Conservation (phyloP, 2,113 vertebrate species). For the Euleptes europaea region DNA sequence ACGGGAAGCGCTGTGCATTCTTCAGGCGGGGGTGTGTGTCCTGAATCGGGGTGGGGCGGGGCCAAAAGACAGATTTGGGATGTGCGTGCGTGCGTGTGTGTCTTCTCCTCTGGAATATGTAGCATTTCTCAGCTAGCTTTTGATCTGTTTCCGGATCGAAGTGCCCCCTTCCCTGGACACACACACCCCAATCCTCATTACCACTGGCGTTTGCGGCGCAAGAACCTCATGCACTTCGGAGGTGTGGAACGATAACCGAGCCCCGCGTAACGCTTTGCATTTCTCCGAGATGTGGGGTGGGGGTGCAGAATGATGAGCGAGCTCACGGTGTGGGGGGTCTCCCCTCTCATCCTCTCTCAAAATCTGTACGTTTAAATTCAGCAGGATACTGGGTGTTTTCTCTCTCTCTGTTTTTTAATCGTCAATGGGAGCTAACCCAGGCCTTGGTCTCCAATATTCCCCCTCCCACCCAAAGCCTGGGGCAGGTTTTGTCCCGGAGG, state of each 20-base stretch:
- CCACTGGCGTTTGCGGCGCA: conserved; percentile 30
- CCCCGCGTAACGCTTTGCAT: too few relatives aligned
- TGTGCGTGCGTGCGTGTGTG: conserved; percentile 32
- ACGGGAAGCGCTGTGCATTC: conserved; percentile 4
- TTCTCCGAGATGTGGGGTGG: too few relatives aligned
- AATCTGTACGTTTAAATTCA: background rate
- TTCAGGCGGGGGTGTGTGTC: background rate
- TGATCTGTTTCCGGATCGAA: background rate
- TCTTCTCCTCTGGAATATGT: conserved; percentile 84
- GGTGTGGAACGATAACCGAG: background rate
- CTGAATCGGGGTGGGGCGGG: background rate
- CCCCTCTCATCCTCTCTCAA: background rate
- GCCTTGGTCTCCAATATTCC: too few relatives aligned
- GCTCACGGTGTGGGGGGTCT: background rate
- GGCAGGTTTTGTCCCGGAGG: background rate
- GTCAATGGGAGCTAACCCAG: background rate
- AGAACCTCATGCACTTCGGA: conserved; percentile 65
- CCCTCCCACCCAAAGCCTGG: background rate
- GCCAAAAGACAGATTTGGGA: background rate
- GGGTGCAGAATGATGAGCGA: background rate
- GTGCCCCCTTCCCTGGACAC: background rate
- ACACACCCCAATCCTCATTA: background rate
- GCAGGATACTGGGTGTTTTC: background rate
- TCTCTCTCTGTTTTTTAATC: background rate
- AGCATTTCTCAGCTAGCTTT: conserved; percentile 84